Evolutionary conservation across 1,140 invertebrate species (phyloP).

Genomic region (Tetranychus cinnabarinus): DNA sequence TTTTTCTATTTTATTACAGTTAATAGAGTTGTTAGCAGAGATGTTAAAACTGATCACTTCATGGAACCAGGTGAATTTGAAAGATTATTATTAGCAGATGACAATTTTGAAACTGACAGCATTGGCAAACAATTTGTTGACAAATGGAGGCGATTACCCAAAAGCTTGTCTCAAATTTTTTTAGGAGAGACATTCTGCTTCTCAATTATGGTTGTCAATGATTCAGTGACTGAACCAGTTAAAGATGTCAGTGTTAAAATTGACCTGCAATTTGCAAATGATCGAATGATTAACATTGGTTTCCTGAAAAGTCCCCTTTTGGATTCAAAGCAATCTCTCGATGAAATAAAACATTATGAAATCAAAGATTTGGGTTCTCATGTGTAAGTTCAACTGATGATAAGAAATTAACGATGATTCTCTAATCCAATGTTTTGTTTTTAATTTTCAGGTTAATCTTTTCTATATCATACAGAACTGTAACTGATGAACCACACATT

Average conservation of each 20-base stretch:
- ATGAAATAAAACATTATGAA: slow-evolving; percentile 89
- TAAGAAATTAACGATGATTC: background rate
- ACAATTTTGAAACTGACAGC: background rate
- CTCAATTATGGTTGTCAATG: slow-evolving; percentile 89
- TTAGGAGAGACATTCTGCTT: slow-evolving; percentile 91
- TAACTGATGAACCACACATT: slow-evolving; percentile 34
- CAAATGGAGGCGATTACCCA: slow-evolving; percentile 13
- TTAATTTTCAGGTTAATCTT: slow-evolving; percentile 52
- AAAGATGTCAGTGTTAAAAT: slow-evolving; percentile 58
- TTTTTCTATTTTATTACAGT: slow-evolving; percentile 1
- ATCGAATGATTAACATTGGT: slow-evolving; percentile 49
- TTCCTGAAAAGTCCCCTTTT: slow-evolving; percentile 30
- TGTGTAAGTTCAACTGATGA: slow-evolving; percentile 35
- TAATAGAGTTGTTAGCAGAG: slow-evolving; percentile 5
- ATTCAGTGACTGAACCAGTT: slow-evolving; percentile 46
- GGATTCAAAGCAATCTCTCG: slow-evolving; percentile 46
- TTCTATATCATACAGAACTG: slow-evolving; percentile 66
- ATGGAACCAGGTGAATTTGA: slow-evolving; percentile 2
- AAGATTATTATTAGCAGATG: background rate
- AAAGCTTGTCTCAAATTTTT: slow-evolving; percentile 41
- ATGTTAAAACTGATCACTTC: slow-evolving; percentile 3
- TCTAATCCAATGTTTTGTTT: background rate
- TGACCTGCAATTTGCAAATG: slow-evolving; percentile 64
- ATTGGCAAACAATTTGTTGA: slow-evolving; percentile 1
- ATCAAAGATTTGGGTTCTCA: slow-evolving; percentile 93